These are phyloP conservation scores for Shinisaurus crocodilurus DNA, from an alignment of 2,113 vertebrate species.

Conservation along the genomic window DNA sequence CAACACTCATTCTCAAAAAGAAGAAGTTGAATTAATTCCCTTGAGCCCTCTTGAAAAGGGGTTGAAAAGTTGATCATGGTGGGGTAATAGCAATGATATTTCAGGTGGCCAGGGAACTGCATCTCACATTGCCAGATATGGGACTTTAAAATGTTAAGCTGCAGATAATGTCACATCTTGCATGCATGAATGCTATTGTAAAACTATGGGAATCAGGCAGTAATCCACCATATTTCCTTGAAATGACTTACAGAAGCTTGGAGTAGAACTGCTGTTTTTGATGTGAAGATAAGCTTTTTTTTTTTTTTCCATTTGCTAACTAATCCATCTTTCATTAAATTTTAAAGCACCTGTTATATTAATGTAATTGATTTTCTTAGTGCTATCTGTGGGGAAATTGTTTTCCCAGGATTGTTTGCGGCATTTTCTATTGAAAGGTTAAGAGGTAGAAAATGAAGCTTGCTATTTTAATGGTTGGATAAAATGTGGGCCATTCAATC, in stretches of 20 bases:
- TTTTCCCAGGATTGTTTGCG: conserved; percentile 57
- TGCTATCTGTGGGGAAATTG: conserved; percentile 30
- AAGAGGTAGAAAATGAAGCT: conserved; percentile 29
- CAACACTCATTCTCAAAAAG: conserved; percentile 4
- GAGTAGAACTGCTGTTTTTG: conserved; percentile 8
- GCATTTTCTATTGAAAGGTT: conserved; percentile 52
- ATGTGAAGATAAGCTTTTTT: conserved; percentile 17
- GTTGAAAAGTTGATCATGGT: not conserved
- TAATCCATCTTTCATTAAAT: conserved; percentile 66
- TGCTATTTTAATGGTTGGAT: conserved; percentile 21
- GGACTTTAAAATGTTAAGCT: conserved; percentile 13
- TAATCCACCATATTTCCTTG: conserved; percentile 9
- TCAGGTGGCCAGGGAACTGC: not conserved
- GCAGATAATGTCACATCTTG: conserved; percentile 39
- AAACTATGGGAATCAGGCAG: conserved; percentile 16
- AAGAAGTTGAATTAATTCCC: conserved; percentile 51
- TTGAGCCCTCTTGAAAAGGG: not conserved
- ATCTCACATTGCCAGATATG: conserved; percentile 3
- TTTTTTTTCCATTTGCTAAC: conserved; percentile 26
- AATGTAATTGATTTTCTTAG: conserved; percentile 67
- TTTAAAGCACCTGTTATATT: conserved; percentile 55
- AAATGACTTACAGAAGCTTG: conserved; percentile 8
- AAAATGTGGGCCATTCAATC: not conserved
- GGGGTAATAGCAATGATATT: conserved; percentile 24
- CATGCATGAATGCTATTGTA: not conserved